A percentile compares a stretch with the other conserved stretches of the same genome.
phyloP scores from a whole-genome alignment of 2,113 vertebrate species.

The Podilymbus podiceps region DNA sequence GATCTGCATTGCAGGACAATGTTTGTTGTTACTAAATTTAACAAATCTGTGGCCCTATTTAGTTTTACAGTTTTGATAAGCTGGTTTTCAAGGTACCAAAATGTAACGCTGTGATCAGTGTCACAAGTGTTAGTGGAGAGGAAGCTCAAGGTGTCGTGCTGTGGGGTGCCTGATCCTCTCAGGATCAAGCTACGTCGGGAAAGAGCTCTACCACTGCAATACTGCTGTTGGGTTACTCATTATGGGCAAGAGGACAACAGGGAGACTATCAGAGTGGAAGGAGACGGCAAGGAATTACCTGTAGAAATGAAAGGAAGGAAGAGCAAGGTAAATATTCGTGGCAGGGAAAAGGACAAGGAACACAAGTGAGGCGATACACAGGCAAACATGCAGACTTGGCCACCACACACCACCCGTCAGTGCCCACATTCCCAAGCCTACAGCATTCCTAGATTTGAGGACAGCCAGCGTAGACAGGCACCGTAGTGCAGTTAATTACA shows the following conservation, averaged over 20 bases:
- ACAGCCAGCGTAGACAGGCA: background rate
- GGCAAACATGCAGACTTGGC: background rate
- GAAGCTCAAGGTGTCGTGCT: background rate
- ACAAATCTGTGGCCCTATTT: background rate
- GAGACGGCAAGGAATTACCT: background rate
- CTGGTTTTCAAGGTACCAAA: background rate
- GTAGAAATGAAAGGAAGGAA: background rate
- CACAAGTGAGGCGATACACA: background rate
- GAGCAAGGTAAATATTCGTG: background rate
- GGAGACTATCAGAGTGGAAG: background rate
- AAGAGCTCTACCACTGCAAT: background rate
- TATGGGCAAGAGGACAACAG: background rate
- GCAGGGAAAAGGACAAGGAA: background rate
- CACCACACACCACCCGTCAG: background rate
- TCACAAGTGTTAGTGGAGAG: background rate
- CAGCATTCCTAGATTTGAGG: background rate
- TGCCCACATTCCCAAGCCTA: background rate
- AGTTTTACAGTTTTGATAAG: background rate
- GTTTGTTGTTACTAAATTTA: background rate
- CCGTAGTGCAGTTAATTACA: background rate
- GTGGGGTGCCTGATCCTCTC: background rate
- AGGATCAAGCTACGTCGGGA: background rate
- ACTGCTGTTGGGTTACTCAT: background rate
- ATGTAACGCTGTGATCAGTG: fast-evolving
- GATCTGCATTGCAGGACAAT: background rate